Evolutionary conservation across 2,888 invertebrate genomes (phyloP), one percentile per base, ranked within the genome.

Genomic region (Pollenia angustigena): DNA sequence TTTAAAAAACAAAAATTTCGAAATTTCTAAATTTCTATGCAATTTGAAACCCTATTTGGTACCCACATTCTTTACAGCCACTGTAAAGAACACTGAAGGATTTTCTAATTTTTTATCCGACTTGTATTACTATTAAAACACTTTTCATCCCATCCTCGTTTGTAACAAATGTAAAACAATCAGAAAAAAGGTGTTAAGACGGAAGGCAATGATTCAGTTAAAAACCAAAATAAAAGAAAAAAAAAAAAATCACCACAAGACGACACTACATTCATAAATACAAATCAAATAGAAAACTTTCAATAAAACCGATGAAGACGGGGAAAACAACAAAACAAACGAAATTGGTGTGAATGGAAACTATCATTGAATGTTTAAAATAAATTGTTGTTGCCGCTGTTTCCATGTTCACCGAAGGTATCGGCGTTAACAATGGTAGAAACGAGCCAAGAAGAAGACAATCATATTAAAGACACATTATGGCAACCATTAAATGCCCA

Each of bases 401-500:
- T 68, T 54, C 1, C 32, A 9, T 32, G 44, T 11, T 48, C 1
- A 9, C 42, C 42, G 44, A 9, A 46, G 52, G n/a, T 69, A 52
- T 48, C 10, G 23, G 11, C 40, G n/a, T 54, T 71, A 80, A 80
- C 72, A 83, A 80, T 80, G 64, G 64, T 44, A 9, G 42, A 68
- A 40, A 74, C 23, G 8, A 64, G 46, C 4, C 42, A 50, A 66
- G 54, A 40, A 58, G 58, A 44, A 71, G 68, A 82, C 81, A 80
- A 80, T 79, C 64, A 81, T 84, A 86, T 91, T 91, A 89, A 90
- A 76, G 54, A 90, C 91, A 91, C 90, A 88, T 92, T 91, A 91
- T 90, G 90, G 89, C 89, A 88, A 72, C 89, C 89, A 90, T 92
- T 91, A 91, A 91, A 91, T 91, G 91, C 88, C 90, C 90, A 92